Evolutionary conservation across 2,797 vertebrate species (phyloP), one percentile per base, ranked within the genome.

Genomic region (Sandelia bainsii): DNA sequence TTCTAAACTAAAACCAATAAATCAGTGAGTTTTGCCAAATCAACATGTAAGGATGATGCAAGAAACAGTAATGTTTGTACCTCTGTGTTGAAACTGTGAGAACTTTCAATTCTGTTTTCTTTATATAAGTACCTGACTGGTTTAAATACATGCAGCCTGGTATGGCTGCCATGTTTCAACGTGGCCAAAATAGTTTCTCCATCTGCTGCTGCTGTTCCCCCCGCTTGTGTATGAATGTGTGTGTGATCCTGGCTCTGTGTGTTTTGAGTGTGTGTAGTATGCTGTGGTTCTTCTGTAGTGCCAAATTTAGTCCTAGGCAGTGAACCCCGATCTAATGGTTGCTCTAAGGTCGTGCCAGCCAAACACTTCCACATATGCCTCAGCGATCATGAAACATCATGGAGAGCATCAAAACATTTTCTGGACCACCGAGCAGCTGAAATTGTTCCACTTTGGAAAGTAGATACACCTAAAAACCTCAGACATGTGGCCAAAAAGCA

Each of bases 141-240:
- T 75, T 72, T 25, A 84, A 78, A 69, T 82, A 71, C 80, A 86
- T 61, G 72, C 54, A 60, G 86, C 62, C 76, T 80, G 87, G 90
- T 86, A 85, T 69, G 62, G 77, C 84, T 91, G 87, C 83, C 89
- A 89, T 87, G 85, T 81, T 87, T 89, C 81, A 86, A 91, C 84
- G 81, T 85, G 79, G 89, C 91, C 84, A 92, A 90, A 94, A 93
- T 93, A 94, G 90, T 93, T 93, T 85, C 89, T 87, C 92, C 92
- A 93, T 94, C 93, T 94, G 93, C 92, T 87, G 75, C 89, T 86
- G 86, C 88, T 82, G 79, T 83, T 76, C 73, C 66, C 68, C 76
- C 74, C 19, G 82, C 73, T 63, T 77, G 79, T 75, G 80, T 79
- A 59, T 58, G 57, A 58, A 27, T 75, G 71, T 72, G 59, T 59